Conservation (phyloP, 2,888 invertebrate species). For the Glaucopsyche alexis region DNA sequence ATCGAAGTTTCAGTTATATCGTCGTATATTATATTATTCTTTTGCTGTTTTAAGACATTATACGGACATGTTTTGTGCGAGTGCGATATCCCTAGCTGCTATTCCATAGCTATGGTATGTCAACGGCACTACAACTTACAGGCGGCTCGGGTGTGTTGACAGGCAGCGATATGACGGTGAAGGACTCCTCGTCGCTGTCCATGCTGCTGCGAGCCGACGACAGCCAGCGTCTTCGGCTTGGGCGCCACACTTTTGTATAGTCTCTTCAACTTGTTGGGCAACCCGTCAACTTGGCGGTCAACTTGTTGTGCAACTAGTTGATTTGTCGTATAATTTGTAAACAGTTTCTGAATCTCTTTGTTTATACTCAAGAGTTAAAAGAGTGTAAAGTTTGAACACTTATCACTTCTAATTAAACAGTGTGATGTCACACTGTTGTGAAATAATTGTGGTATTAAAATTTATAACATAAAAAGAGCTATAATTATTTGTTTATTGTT, state of each 20-base stretch:
- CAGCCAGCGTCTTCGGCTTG: constrained; percentile 70
- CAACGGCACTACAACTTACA: constrained; percentile 52
- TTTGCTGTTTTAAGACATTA: neutral
- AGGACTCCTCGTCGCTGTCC: constrained; percentile 84
- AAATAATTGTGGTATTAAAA: neutral
- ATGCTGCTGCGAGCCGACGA: constrained; percentile 68
- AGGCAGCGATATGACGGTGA: constrained; percentile 84
- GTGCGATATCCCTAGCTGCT: neutral
- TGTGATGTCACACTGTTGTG: neutral
- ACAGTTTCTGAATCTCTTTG: neutral
- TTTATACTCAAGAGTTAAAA: neutral
- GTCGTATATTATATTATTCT: too few relatives aligned
- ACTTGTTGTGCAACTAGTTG: neutral
- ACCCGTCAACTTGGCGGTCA: neutral
- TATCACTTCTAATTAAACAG: neutral
- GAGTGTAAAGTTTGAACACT: neutral
- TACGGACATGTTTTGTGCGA: neutral
- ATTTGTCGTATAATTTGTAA: neutral
- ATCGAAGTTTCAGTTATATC: too few relatives aligned
- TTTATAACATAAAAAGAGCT: neutral
- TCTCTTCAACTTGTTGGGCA: constrained; percentile 31
- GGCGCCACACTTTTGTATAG: constrained; percentile 67
- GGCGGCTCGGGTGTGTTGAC: constrained; percentile 77
- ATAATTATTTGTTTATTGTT: too few relatives aligned
- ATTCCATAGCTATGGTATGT: neutral